Percentiles rank a stretch among this genome's conserved stretches.
phyloP scores from a whole-genome alignment of 2,113 vertebrate species.

The Rhinolophus sinicus region DNA sequence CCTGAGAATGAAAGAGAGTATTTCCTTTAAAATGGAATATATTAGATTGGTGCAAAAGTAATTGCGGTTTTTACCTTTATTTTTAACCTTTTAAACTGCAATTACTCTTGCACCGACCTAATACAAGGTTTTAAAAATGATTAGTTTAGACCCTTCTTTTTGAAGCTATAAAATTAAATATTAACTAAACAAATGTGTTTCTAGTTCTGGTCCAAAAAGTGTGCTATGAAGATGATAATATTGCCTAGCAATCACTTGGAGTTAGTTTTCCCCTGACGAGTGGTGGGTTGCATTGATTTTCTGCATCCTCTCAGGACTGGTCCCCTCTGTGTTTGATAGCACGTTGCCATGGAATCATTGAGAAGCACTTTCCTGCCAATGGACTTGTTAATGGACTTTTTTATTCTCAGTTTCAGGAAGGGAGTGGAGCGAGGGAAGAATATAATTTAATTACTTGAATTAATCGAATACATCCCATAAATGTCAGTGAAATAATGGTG shows the following conservation, averaged over 20 bases:
- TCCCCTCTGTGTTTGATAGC: not conserved
- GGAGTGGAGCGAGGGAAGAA: not conserved
- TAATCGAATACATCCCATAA: not conserved
- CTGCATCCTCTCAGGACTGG: not conserved
- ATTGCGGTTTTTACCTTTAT: no score
- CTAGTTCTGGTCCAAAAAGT: not conserved
- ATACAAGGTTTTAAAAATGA: not conserved
- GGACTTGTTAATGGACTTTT: slow-evolving; percentile 5
- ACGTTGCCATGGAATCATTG: slow-evolving; percentile 45
- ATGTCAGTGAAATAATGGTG: not conserved
- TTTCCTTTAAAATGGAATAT: slow-evolving; percentile 38
- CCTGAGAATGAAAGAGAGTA: slow-evolving; percentile 81
- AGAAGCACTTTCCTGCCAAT: not conserved
- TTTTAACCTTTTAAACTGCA: no score
- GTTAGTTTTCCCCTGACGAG: rapidly evolving
- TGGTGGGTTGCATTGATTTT: not conserved
- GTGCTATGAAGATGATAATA: no score
- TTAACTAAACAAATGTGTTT: not conserved
- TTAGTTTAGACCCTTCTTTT: not conserved
- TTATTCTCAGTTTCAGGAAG: not conserved
- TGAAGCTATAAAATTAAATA: not conserved
- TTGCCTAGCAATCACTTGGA: not conserved
- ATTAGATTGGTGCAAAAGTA: not conserved
- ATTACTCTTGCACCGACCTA: no score
- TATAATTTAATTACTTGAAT: not conserved